Evolutionary conservation across 1,140 invertebrate species (phyloP).

Genomic region (Neodiprion pinetum): DNA sequence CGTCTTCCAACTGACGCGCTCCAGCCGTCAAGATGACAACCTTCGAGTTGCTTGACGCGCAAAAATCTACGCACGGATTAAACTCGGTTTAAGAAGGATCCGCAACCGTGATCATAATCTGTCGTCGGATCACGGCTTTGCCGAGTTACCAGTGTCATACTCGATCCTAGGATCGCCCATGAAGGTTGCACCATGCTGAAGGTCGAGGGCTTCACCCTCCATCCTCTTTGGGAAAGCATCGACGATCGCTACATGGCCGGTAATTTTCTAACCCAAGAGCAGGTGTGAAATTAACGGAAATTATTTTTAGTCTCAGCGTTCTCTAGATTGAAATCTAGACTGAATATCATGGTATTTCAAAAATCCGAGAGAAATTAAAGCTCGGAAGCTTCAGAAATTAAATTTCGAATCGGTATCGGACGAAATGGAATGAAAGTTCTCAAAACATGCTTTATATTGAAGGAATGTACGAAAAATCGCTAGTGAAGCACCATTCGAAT

Average conservation of each 20-base stretch:
- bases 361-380: too few relatives aligned
- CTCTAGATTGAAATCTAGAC: too few relatives aligned
- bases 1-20: constrained; percentile 63
- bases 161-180: constrained; percentile 60
- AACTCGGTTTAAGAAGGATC: background rate
- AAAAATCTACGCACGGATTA: constrained; percentile 60
- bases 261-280: constrained; percentile 56
- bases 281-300: too few relatives aligned
- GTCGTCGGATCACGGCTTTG: background rate
- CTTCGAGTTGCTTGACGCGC: constrained; percentile 64
- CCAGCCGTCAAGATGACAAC: constrained; percentile 69
- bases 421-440: too few relatives aligned
- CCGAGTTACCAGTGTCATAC: constrained; percentile 60
- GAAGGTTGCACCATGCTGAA: constrained; percentile 64
- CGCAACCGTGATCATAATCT: background rate
- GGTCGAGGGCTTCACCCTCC: constrained; percentile 67
- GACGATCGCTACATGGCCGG: constrained; percentile 65
- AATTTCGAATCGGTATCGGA: too few relatives aligned
- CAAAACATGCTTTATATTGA: too few relatives aligned
- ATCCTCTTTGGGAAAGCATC: constrained; percentile 68
- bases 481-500: too few relatives aligned
- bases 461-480: too few relatives aligned
- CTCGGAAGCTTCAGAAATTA: too few relatives aligned
- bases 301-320: too few relatives aligned
- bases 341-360: too few relatives aligned